Evolutionary conservation across 2,888 invertebrate species (phyloP).

Genomic region (Caenorhabditis panamensis): DNA sequence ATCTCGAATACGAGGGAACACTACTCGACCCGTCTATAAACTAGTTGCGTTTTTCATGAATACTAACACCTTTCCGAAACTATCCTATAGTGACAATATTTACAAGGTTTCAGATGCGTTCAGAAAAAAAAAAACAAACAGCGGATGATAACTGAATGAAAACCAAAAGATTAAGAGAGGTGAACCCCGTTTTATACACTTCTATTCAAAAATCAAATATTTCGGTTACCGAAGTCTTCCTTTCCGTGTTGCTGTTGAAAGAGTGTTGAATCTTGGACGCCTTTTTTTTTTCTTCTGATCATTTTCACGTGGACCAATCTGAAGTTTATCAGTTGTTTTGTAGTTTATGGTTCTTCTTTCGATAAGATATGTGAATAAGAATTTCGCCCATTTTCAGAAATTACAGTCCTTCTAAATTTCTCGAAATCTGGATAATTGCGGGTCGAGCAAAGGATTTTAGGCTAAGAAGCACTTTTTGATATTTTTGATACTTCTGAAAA

Average conservation of each 20-base stretch:
- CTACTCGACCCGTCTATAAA: background rate
- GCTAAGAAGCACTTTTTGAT: too few species aligned
- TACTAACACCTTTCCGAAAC: background rate
- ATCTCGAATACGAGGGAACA: too few species aligned
- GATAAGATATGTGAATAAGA: background rate
- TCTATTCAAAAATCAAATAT: background rate
- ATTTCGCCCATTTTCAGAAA: background rate
- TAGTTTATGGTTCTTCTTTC: background rate
- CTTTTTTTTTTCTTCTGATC: constrained; percentile 14
- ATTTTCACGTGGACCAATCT: constrained; percentile 28
- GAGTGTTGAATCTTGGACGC: constrained; percentile 30
- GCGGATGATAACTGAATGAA: too few species aligned
- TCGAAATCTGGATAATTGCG: too few species aligned
- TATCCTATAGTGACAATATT: background rate
- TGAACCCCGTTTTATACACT: too few species aligned
- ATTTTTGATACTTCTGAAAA: too few species aligned
- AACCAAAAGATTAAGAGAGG: too few species aligned
- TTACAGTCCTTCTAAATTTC: too few species aligned
- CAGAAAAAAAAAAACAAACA: too few species aligned
- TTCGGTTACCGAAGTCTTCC: constrained; percentile 28
- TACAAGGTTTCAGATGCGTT: too few species aligned
- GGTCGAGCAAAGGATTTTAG: too few species aligned
- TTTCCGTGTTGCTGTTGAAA: background rate
- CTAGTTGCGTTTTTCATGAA: background rate
- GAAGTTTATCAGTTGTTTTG: background rate